Evolutionary conservation across 2,888 invertebrate genomes (phyloP).

Genomic region (Drosophila colorata): DNA sequence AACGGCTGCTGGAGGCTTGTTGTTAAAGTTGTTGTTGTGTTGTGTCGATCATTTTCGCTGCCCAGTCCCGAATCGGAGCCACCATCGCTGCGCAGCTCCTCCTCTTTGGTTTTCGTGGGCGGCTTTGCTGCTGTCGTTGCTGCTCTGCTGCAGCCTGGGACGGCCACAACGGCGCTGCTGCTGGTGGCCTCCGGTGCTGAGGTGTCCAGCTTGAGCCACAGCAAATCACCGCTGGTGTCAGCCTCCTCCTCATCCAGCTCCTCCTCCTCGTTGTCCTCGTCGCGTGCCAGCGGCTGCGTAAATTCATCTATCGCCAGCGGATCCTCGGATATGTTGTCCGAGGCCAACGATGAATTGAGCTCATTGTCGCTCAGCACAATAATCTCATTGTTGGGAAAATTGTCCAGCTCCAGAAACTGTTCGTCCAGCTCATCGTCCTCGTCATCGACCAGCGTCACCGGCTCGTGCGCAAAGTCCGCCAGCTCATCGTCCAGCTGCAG

Average conservation of each 20-base stretch:
- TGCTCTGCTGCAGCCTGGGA: conserved; percentile 14
- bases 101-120: conserved; percentile 50
- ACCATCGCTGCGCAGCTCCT: conserved; percentile 88
- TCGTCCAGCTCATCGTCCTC: conserved; percentile 62
- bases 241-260: conserved; percentile 54
- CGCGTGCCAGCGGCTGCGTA: conserved; percentile 47
- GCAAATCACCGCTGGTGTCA: conserved; percentile 66
- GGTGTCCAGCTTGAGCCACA: conserved; percentile 71
- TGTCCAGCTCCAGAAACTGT: conserved; percentile 72
- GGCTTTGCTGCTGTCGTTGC: conserved; percentile 9
- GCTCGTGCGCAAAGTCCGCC: conserved; percentile 65
- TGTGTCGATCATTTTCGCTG: conserved; percentile 86
- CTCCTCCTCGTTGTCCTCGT: conserved; percentile 30
- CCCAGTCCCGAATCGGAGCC: conserved; percentile 94
- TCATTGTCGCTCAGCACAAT: conserved; percentile 79
- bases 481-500: conserved; percentile 69
- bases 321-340: conserved; percentile 83
- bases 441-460: conserved; percentile 25
- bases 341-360: conserved; percentile 75
- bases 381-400: conserved; percentile 77
- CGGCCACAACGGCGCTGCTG: background rate
- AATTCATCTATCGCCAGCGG: conserved; percentile 84
- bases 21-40: conserved; percentile 19
- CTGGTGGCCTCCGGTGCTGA: background rate
- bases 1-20: conserved; percentile 52